Evolutionary conservation across 2,113 vertebrate species (phyloP).

Genomic region (Cavia porcellus): DNA sequence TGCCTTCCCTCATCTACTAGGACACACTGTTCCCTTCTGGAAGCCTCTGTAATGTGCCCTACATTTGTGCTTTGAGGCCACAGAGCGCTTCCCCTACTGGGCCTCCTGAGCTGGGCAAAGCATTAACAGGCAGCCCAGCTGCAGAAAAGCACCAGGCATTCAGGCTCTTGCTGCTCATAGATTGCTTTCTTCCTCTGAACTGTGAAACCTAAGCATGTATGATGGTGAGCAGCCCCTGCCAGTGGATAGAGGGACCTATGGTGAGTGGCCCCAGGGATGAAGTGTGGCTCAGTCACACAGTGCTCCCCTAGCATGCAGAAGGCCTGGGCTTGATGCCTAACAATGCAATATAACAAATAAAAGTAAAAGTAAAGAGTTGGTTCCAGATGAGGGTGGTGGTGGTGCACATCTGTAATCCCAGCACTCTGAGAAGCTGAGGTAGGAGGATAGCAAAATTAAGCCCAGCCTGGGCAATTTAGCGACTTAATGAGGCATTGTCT

Average conservation of each 20-base stretch:
- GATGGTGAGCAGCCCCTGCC: not conserved
- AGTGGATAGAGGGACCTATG: not conserved
- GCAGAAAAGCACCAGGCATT: not conserved
- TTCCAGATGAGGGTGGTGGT: not conserved
- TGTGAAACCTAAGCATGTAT: not conserved
- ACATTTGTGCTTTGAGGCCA: not conserved
- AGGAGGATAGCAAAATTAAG: not conserved
- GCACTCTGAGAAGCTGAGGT: not conserved
- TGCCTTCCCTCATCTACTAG: not conserved
- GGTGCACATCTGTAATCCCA: not conserved
- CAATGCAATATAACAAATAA: not conserved
- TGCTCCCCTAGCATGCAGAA: not conserved
- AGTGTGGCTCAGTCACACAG: not conserved
- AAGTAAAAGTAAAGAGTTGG: not conserved
- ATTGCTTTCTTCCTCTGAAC: not conserved
- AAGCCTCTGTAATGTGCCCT: not conserved
- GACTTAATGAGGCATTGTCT: not conserved
- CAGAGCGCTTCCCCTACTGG: not conserved
- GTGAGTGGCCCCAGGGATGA: no score
- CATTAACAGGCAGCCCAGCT: not conserved
- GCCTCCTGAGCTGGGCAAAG: not conserved
- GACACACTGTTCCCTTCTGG: not conserved
- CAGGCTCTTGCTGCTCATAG: not conserved
- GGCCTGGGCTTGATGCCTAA: not conserved
- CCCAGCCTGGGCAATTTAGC: not conserved